Conservation (phyloP, 2,888 invertebrate species). For the Pseudeuparius sepicola region DNA sequence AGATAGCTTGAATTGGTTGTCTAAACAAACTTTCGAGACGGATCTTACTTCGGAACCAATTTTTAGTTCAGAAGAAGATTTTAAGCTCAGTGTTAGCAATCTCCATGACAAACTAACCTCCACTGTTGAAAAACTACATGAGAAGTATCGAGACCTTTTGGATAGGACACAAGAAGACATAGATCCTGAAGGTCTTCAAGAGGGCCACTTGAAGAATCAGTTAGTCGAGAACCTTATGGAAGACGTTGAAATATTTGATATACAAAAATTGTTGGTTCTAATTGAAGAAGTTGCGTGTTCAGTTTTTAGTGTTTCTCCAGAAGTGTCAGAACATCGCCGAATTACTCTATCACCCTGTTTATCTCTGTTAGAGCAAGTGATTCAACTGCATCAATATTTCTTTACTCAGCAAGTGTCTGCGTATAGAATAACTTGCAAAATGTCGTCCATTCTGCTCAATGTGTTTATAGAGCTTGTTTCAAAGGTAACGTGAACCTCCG, state of each 20-base stretch:
- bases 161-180: slow-evolving; percentile 22
- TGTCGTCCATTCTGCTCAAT: slow-evolving; percentile 70
- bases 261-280: slow-evolving; percentile 37
- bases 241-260: slow-evolving; percentile 51
- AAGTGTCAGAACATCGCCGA: too few relatives aligned
- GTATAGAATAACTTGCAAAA: slow-evolving; percentile 71
- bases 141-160: slow-evolving; percentile 22
- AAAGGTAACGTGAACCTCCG: slow-evolving; percentile 43
- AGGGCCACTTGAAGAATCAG: slow-evolving; percentile 56
- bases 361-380: slow-evolving; percentile 70
- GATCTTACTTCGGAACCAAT: too few relatives aligned
- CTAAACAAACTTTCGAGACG: slow-evolving; percentile 5
- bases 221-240: slow-evolving; percentile 51
- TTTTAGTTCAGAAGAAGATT: slow-evolving; percentile 13
- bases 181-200: slow-evolving; percentile 40
- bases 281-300: slow-evolving; percentile 33
- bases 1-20: slow-evolving; percentile 27
- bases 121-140: slow-evolving; percentile 27
- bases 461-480: slow-evolving; percentile 75
- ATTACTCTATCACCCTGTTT: slow-evolving; percentile 31
- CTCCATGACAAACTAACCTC: slow-evolving; percentile 22
- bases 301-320: too few relatives aligned
- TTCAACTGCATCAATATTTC: slow-evolving; percentile 66
- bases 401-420: slow-evolving; percentile 67
- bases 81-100: slow-evolving; percentile 19